Evolutionary conservation across 23 tunicate species (phyloP), one percentile per base, ranked within the genome.

Genomic region (Botrylloides violaceus): DNA sequence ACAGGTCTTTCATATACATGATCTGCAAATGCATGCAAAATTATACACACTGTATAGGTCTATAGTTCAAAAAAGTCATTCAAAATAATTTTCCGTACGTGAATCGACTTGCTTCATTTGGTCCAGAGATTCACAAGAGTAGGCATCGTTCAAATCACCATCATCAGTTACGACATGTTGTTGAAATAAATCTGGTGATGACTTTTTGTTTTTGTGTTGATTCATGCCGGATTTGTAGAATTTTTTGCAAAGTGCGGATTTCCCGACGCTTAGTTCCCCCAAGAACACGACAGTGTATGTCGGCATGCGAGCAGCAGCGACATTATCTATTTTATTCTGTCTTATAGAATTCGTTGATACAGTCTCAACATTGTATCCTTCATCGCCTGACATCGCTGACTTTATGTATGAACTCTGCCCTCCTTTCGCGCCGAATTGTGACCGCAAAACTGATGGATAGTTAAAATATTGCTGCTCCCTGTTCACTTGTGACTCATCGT

Each of bases 191-290:
- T 43, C 53, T 15, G 9, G 53, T 7, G 9, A 9, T 7, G 53
- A 43, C 53, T 43, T 59, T 50, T 65, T 30, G n/a, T n/a, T n/a
- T 22, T 61, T 70, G 72, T 74, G 25, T 18, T 29, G 1, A 39
- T 61, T 20, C 49, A 61, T 19, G 2, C 83, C 83, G 32, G 65
- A 71, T 39, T 71, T 78, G 65, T 82, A 90, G 65, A 77, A 90
- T 18, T 79, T 83, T 20, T 65, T 77, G 75, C 97, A 90, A 56
- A 90, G 72, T 20, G 97, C 97, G n/a, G 97, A 90, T 68, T 90
- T 90, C 50, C 97, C 97, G 26, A 90, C 97, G 68, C 97, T 90
- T 59, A 90, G 39, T 34, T 90, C 97, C 2, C 97, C 97, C 70
- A 90, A 50, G 28, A 90, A 82, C 6, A 83, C 85, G 37, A 90